Percentiles rank a stretch among this genome's conserved stretches.
These are phyloP conservation scores for Nestor notabilis DNA, from an alignment of 2,113 vertebrate species.

Conservation along the genomic window DNA sequence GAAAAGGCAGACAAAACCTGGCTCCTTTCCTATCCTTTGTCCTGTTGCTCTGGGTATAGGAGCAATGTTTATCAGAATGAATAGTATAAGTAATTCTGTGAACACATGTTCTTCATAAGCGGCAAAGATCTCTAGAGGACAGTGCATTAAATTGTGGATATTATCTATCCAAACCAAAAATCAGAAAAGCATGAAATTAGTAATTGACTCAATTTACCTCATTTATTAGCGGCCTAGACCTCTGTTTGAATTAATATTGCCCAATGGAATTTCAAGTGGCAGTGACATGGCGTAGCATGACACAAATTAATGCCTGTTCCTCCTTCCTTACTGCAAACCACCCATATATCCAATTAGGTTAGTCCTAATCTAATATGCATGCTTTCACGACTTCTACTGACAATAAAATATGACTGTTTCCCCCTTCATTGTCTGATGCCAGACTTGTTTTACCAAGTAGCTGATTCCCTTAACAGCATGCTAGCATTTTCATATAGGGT, in stretches of 20 bases:
- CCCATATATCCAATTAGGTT: constrained; percentile 63
- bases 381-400: constrained; percentile 58
- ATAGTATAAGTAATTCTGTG: constrained; percentile 48
- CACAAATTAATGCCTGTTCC: constrained; percentile 71
- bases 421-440: neutral
- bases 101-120: constrained; percentile 71
- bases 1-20: neutral
- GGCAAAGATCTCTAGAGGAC: constrained; percentile 73
- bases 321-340: constrained; percentile 48
- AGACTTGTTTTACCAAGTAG: constrained; percentile 38
- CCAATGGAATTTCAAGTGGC: constrained; percentile 85
- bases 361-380: constrained; percentile 72
- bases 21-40: neutral
- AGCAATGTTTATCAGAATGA: constrained; percentile 51
- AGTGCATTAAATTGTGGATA: constrained; percentile 73
- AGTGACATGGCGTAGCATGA: constrained; percentile 71
- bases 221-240: constrained; percentile 90
- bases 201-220: constrained; percentile 92
- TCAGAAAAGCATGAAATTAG: constrained; percentile 82
- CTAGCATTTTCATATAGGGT: neutral
- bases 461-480: constrained; percentile 30
- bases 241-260: constrained; percentile 84
- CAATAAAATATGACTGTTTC: constrained; percentile 57
- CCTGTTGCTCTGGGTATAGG: neutral
- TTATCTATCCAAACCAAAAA: constrained; percentile 76